These are phyloP conservation scores for Mongoloraphidia duomilia DNA, from an alignment of 2,888 invertebrate species.

Conservation along the genomic window DNA sequence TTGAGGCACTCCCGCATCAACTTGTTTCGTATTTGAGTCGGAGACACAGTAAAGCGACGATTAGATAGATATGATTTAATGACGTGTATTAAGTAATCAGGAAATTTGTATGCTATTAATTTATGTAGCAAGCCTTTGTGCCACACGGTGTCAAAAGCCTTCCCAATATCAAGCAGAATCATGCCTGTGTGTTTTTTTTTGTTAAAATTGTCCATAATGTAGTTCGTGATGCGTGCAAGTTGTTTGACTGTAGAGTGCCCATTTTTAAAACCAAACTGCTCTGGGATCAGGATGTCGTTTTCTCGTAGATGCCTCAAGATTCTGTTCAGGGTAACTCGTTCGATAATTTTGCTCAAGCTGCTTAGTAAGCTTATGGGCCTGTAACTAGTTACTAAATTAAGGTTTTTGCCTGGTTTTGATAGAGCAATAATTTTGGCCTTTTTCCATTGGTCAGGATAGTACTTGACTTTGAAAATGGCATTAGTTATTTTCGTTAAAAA, in stretches of 20 bases:
- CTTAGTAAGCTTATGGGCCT: too few species aligned
- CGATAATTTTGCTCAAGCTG: constrained; percentile 14
- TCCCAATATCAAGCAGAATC: constrained; percentile 21
- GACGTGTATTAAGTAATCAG: constrained; percentile 14
- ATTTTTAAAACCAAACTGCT: constrained; percentile 21
- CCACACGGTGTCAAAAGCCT: too few species aligned
- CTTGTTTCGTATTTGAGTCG: constrained; percentile 7
- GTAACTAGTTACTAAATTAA: constrained; percentile 9
- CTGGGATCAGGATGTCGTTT: constrained; percentile 10
- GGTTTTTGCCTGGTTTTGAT: constrained; percentile 13
- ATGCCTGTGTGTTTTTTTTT: constrained; percentile 16
- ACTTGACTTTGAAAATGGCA: constrained; percentile 6
- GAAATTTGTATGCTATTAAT: constrained; percentile 16
- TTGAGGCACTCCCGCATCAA: constrained; percentile 13
- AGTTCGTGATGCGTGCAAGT: constrained; percentile 18
- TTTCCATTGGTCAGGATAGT: constrained; percentile 16
- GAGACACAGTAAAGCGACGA: constrained; percentile 12
- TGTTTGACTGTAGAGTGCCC: constrained; percentile 20
- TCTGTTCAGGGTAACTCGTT: constrained; percentile 13
- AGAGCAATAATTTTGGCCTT: constrained; percentile 13
- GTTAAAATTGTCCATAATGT: constrained; percentile 17
- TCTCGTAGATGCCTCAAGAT: constrained; percentile 11
- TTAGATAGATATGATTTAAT: constrained; percentile 16
- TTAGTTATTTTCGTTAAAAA: constrained; percentile 14
- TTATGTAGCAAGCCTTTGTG: constrained; percentile 20